A percentile compares a stretch with the other conserved stretches of the same genome.
Evolutionary conservation across 2,888 invertebrate species (phyloP).

Genomic region (Chaitophorus viminalis): DNA sequence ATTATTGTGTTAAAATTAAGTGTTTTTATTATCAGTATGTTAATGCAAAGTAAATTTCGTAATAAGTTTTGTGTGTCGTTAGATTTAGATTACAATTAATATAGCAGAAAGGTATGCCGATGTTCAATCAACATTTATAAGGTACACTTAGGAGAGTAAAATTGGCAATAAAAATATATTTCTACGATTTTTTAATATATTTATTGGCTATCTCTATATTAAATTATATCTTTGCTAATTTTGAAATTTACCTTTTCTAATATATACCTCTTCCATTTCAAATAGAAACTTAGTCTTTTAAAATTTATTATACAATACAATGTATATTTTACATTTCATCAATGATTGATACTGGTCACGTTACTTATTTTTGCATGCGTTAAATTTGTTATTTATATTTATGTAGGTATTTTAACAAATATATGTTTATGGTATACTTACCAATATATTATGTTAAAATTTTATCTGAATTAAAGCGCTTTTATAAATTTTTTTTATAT

Average conservation of each 20-base stretch:
- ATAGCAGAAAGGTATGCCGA: background rate
- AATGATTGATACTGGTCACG: too few species aligned
- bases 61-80: background rate
- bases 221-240: background rate
- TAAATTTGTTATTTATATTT: slow-evolving; percentile 22
- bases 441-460: slow-evolving; percentile 41
- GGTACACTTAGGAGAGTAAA: background rate
- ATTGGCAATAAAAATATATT: background rate
- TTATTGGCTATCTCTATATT: too few species aligned
- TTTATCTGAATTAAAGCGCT: background rate
- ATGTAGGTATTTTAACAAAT: background rate
- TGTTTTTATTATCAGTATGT: background rate
- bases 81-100: slow-evolving; percentile 17
- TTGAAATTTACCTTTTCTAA: too few species aligned
- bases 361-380: background rate
- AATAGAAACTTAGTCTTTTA: background rate
- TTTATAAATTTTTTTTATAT: slow-evolving; percentile 14
- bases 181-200: background rate
- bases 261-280: too few species aligned
- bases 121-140: background rate
- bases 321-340: slow-evolving; percentile 2
- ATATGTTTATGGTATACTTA: background rate
- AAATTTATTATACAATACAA: background rate
- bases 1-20: background rate
- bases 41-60: background rate